A percentile compares a stretch with the other conserved stretches of the same genome.
Conservation (phyloP, 2,888 invertebrate species). For the Hirtodrosophila duncani region DNA sequence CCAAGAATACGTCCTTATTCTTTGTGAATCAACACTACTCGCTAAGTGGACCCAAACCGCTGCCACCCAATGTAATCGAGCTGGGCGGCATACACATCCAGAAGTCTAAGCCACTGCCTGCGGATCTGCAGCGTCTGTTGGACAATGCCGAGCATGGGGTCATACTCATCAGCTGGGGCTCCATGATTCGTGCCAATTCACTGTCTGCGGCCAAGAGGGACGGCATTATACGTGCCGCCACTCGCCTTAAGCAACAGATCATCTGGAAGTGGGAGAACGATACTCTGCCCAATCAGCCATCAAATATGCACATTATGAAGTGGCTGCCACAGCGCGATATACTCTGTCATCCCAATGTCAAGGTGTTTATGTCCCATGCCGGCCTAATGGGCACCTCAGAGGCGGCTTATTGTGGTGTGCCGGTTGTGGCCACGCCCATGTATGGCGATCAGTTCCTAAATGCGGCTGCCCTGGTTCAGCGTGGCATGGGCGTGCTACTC, state of each 20-base stretch:
- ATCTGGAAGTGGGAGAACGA: slow-evolving; percentile 87
- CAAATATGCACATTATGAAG: slow-evolving; percentile 82
- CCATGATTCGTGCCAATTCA: slow-evolving; percentile 82
- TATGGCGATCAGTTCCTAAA: slow-evolving; percentile 84
- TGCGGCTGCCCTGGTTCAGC: slow-evolving; percentile 79
- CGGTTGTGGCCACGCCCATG: slow-evolving; percentile 83
- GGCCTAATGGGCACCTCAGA: slow-evolving; percentile 86
- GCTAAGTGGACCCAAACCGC: slow-evolving; percentile 79
- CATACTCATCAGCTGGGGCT: slow-evolving; percentile 85
- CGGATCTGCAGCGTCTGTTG: slow-evolving; percentile 81
- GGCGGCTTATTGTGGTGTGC: slow-evolving; percentile 83
- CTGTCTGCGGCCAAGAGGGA: slow-evolving; percentile 81
- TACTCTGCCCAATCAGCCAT: slow-evolving; percentile 80
- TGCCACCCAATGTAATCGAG: slow-evolving; percentile 79
- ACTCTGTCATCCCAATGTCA: slow-evolving; percentile 85
- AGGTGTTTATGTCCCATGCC: slow-evolving; percentile 85
- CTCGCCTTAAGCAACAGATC: slow-evolving; percentile 81
- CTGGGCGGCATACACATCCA: slow-evolving; percentile 80
- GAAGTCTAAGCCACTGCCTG: slow-evolving; percentile 72
- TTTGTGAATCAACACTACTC: slow-evolving; percentile 81
- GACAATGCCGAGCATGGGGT: slow-evolving; percentile 82
- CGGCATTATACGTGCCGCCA: slow-evolving; percentile 81
- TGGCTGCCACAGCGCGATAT: slow-evolving; percentile 88
- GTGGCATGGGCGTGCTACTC: slow-evolving; percentile 81
- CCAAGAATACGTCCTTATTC: slow-evolving; percentile 76